Evolutionary conservation across 2,888 invertebrate species (phyloP).

Genomic region (Perdita meconis): DNA sequence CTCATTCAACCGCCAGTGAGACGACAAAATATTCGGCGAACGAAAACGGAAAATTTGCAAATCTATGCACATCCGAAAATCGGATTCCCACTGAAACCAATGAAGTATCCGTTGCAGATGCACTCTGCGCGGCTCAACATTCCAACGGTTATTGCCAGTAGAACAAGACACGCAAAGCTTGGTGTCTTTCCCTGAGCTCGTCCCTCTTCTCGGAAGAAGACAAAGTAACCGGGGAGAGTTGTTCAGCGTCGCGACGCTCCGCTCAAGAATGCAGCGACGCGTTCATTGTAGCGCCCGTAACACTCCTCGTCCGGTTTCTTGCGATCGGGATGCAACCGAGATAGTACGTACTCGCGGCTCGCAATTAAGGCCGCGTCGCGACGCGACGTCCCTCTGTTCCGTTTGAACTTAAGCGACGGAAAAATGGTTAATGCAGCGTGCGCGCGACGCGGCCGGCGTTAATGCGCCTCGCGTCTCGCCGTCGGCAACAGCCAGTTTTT

Average conservation of each 20-base stretch:
- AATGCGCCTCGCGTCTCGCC: conserved; percentile 1
- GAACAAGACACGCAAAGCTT: too few species aligned
- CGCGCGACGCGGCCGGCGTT: conserved; percentile 1
- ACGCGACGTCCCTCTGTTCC: conserved; percentile 23
- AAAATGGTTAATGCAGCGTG: conserved; percentile 10
- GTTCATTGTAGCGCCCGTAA: conserved; percentile 54
- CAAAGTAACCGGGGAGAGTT: conserved; percentile 40
- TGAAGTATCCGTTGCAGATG: too few species aligned
- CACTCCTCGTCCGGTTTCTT: conserved; percentile 37
- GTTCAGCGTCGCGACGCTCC: conserved; percentile 39
- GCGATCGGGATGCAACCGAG: conserved; percentile 30
- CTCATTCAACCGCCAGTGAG: too few species aligned
- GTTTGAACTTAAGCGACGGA: conserved; percentile 31
- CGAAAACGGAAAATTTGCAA: too few species aligned
- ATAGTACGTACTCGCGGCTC: neutral
- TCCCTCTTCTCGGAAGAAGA: conserved; percentile 44
- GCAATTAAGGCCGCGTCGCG: conserved; percentile 44
- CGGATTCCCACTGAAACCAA: too few species aligned
- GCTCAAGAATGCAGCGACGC: conserved; percentile 46
- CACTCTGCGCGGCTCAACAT: too few species aligned
- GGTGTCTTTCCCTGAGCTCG: conserved; percentile 21
- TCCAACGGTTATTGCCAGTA: too few species aligned
- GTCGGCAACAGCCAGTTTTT: conserved; percentile 8
- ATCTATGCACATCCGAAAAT: too few species aligned
- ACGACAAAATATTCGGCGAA: too few species aligned